These are phyloP conservation scores for Gryon sp. DNA, from an alignment of 1,140 invertebrate species.

Conservation along the genomic window DNA sequence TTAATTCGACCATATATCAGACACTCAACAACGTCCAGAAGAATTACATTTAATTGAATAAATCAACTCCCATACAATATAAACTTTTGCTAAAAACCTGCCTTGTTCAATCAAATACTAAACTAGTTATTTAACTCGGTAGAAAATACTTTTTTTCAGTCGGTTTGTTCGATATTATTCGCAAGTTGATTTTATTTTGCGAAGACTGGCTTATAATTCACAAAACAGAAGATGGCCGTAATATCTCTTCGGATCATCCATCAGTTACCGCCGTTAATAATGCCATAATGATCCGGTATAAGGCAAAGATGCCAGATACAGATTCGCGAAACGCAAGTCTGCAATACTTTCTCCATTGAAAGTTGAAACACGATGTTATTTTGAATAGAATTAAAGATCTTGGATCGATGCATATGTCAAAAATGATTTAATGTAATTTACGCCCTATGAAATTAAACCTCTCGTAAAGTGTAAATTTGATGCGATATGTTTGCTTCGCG, in stretches of 20 bases:
- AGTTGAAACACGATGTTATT: conserved; percentile 45
- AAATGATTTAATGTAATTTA: conserved; percentile 52
- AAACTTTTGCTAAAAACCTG: too few species aligned
- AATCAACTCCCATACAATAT: too few species aligned
- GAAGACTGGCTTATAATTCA: neutral
- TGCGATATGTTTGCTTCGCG: neutral
- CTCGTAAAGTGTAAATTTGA: conserved; percentile 34
- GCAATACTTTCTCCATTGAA: conserved; percentile 58
- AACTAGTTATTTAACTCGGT: too few species aligned
- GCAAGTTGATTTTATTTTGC: conserved; percentile 14
- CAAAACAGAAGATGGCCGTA: conserved; percentile 12
- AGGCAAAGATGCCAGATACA: conserved; percentile 43
- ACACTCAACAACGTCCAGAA: too few species aligned
- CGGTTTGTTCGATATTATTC: conserved; percentile 10
- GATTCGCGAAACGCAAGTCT: conserved; percentile 38
- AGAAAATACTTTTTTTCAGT: too few species aligned
- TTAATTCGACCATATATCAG: too few species aligned
- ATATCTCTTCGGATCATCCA: conserved; percentile 48
- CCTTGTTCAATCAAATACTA: too few species aligned
- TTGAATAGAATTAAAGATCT: conserved; percentile 48
- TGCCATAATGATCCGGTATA: conserved; percentile 49
- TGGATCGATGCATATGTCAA: conserved; percentile 31
- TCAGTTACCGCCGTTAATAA: conserved; percentile 53
- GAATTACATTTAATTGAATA: too few species aligned
- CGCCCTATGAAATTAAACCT: conserved; percentile 29